phyloP scores from a whole-genome alignment of 2,888 invertebrate species.

The Tupiocoris notatus region DNA sequence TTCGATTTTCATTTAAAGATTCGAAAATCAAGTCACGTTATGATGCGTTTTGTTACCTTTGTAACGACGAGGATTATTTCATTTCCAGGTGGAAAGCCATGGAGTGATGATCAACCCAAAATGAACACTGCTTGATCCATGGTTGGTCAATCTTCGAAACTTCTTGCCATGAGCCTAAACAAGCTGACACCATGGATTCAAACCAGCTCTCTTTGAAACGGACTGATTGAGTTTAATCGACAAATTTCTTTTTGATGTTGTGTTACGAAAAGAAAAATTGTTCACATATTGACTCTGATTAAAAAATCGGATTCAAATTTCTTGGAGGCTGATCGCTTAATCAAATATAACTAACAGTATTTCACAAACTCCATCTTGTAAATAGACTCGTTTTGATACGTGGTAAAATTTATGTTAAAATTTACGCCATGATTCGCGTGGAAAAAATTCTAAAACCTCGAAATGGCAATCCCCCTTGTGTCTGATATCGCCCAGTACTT shows the following conservation, averaged over 20 bases:
- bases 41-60: not conserved
- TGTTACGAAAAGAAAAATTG: no score
- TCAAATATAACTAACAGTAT: not conserved
- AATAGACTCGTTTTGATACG: not conserved
- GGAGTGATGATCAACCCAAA: slow-evolving; percentile 32
- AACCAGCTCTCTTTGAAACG: not conserved
- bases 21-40: not conserved
- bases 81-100: slow-evolving; percentile 17
- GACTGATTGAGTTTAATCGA: not conserved
- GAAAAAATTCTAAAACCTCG: no score
- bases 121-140: slow-evolving; percentile 2
- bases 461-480: no score
- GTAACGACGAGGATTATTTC: not conserved
- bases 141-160: not conserved
- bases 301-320: no score
- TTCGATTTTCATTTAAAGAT: not conserved
- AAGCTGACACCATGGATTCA: not conserved
- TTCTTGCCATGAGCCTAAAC: not conserved
- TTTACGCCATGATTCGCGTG: no score
- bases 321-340: no score
- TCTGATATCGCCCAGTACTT: no score
- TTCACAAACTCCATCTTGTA: not conserved
- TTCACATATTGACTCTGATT: no score
- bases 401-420: not conserved
- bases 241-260: not conserved